Conservation (phyloP, 23 tunicate genomes). For the Trididemnum nubilum region DNA sequence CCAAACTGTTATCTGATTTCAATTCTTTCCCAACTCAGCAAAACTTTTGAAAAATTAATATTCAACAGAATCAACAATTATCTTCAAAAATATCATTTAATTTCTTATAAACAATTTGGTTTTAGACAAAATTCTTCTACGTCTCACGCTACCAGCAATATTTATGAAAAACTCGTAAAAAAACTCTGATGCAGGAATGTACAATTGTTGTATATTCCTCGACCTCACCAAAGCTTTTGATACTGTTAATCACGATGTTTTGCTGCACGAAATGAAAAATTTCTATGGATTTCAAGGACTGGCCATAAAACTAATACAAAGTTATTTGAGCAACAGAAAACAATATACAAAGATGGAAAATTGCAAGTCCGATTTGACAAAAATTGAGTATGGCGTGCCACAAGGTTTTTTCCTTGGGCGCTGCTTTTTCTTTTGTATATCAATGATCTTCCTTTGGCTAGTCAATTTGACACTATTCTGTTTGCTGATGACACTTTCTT, state of each 20-base stretch:
- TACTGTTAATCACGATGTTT: constrained; percentile 15
- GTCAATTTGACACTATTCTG: constrained; percentile 3
- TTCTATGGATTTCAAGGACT: background rate
- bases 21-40: constrained; percentile 2
- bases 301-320: background rate
- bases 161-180: constrained; percentile 4
- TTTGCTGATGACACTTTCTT: constrained; percentile 25
- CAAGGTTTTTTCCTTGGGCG: constrained; percentile 8
- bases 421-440: constrained; percentile 9
- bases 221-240: background rate
- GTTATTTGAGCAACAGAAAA: constrained; percentile 3
- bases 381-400: constrained; percentile 7
- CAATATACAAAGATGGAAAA: background rate
- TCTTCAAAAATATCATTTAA: background rate
- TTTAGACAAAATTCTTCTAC: constrained; percentile 15
- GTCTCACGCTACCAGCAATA: background rate
- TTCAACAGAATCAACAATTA: background rate
- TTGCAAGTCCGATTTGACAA: background rate
- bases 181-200: background rate
- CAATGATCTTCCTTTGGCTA: constrained; percentile 10
- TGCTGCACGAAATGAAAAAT: constrained; percentile 4
- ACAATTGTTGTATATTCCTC: background rate
- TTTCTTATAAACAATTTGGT: constrained; percentile 11
- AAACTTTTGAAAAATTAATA: background rate
- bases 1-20: background rate